Evolutionary conservation across 64 coral and sea anemone species (phyloP), one percentile per base, ranked within the genome.

Genomic region (Porites lutea): DNA sequence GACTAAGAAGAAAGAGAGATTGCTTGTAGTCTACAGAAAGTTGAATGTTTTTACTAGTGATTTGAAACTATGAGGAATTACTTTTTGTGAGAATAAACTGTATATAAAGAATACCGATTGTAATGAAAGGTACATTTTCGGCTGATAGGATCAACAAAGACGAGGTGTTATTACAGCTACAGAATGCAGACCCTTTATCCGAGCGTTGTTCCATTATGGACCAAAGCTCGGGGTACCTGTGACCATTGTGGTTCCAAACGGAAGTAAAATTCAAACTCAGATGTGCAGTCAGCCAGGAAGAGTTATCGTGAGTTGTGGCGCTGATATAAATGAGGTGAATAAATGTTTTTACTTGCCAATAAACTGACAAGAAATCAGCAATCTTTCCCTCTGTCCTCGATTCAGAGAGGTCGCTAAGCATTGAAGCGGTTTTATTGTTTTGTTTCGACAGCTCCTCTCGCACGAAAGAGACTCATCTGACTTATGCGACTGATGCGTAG

Each of bases 141-240:
- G 8, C 14, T 10, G 2, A 5, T 15, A 82, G 79, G 79, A 82
- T 48, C 79, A 65, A 27, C 22, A 44, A 62, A 58, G 79, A 3
- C 79, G 79, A 3, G 79, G 79, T 63, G 79, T 82, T 46, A 64
- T 82, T 14, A 64, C 79, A 63, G 59, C 58, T 7, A 63, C 79
- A 48, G 79, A 82, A 65, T 64, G 23, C 27, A 64, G 58, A 22
- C 37, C 79, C 79, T 82, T 82, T 8, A 82, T 82, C 23, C 79
- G 79, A 82, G 79, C 79, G 10, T 57, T 82, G 15, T 82, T 64
- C 58, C 44, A 48, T 82, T 82, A 63, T 48, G 79, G 79, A 4
- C 79, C 79, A 15, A 82, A 82, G 64, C 58, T 82, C 10, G 79
- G 79, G 11, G 13, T 82, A 13, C 79, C 79, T 13, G 57, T 64